These are phyloP conservation scores for Homalodisca vitripennis DNA, from an alignment of 1,140 invertebrate species.

Conservation along the genomic window DNA sequence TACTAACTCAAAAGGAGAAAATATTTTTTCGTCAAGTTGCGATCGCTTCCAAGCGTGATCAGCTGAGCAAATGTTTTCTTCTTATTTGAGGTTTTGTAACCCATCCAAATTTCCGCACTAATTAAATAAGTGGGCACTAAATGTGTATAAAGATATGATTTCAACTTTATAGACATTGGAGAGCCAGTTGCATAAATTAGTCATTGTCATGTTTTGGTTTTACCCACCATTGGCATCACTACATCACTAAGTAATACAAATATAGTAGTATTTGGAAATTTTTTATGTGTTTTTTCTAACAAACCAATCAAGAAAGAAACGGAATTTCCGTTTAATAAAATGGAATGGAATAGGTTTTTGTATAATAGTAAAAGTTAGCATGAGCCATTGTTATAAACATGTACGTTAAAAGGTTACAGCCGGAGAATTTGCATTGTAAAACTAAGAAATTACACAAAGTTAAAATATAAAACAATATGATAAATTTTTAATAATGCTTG, in stretches of 20 bases:
- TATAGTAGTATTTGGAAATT: too few relatives aligned
- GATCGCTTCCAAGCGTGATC: conserved; percentile 27
- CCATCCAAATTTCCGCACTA: conserved; percentile 39
- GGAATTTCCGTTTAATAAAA: conserved; percentile 11
- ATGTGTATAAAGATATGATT: too few relatives aligned
- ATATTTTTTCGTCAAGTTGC: conserved; percentile 19
- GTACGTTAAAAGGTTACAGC: conserved; percentile 33
- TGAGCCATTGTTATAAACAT: conserved; percentile 28
- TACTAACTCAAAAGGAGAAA: conserved; percentile 29
- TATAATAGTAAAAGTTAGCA: conserved; percentile 28
- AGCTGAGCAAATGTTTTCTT: conserved; percentile 30
- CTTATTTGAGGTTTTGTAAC: conserved; percentile 30
- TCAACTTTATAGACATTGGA: conserved; percentile 26
- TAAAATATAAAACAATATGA: conserved; percentile 32
- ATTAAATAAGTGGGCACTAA: conserved; percentile 35
- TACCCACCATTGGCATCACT: conserved; percentile 23
- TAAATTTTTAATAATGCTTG: background rate
- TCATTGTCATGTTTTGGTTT: conserved; percentile 29
- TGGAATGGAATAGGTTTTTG: conserved; percentile 24
- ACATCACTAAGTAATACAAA: too few relatives aligned
- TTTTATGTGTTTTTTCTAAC: background rate
- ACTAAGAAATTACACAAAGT: conserved; percentile 32
- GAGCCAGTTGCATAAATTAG: conserved; percentile 23
- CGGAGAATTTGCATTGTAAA: conserved; percentile 33
- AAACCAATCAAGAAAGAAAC: conserved; percentile 13